Evolutionary conservation across 2,888 invertebrate species (phyloP).

Genomic region (Meiosimyza platycephala): DNA sequence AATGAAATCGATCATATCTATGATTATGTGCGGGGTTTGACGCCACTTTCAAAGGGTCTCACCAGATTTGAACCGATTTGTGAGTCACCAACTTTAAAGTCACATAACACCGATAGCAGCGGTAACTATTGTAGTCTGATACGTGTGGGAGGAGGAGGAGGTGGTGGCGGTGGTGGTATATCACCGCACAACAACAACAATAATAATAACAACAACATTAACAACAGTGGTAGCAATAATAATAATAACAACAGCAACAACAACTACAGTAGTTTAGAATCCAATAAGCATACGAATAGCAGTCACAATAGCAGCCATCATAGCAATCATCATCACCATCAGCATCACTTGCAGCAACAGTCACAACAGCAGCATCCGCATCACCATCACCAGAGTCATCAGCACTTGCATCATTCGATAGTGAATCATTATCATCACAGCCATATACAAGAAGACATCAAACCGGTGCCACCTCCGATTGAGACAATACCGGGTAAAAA

Average conservation of each 20-base stretch:
- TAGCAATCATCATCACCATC: constrained; percentile 64
- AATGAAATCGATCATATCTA: constrained; percentile 97
- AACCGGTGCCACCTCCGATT: constrained; percentile 91
- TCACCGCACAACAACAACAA: constrained; percentile 48
- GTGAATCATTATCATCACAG: constrained; percentile 68
- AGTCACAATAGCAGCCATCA: constrained; percentile 65
- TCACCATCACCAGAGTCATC: constrained; percentile 48
- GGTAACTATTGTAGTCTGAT: constrained; percentile 67
- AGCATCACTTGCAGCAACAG: constrained; percentile 60
- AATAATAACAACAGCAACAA: constrained; percentile 57
- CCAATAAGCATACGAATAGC: constrained; percentile 63
- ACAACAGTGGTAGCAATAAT: constrained; percentile 50
- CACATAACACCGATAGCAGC: constrained; percentile 65
- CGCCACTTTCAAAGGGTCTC: constrained; percentile 84
- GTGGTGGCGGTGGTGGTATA: constrained; percentile 31
- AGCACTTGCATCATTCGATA: constrained; percentile 61
- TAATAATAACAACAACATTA: constrained; percentile 52
- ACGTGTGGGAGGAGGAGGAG: constrained; percentile 56
- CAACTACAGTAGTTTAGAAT: constrained; percentile 66
- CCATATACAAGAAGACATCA: constrained; percentile 74
- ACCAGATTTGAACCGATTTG: constrained; percentile 68
- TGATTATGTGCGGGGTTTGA: constrained; percentile 93
- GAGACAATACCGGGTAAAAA: constrained; percentile 91
- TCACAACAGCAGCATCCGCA: constrained; percentile 52
- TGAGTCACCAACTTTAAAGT: constrained; percentile 67